Evolutionary conservation across 2,797 vertebrate species (phyloP).

Genomic region (Acipenser ruthenus): DNA sequence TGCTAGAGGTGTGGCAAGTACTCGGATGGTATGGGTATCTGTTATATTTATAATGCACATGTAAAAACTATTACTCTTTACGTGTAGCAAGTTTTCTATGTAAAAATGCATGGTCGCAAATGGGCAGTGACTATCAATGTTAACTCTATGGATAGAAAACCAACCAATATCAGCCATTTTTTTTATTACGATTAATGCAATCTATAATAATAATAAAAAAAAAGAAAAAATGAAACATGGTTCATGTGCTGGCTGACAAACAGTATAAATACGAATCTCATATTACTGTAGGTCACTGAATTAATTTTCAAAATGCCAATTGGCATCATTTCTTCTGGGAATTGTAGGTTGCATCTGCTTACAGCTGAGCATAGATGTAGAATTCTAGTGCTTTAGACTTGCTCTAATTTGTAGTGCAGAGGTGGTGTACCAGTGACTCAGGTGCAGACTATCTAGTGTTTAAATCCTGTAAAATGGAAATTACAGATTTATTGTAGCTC

Average conservation of each 20-base stretch:
- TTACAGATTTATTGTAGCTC: constrained; percentile 21
- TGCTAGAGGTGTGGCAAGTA: too few species aligned
- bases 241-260: constrained; percentile 44
- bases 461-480: constrained; percentile 31
- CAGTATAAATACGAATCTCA: constrained; percentile 69
- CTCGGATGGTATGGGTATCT: too few species aligned
- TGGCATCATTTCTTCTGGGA: constrained; percentile 71
- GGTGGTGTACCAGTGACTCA: constrained; percentile 26
- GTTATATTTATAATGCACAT: too few species aligned
- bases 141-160: too few species aligned
- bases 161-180: too few species aligned
- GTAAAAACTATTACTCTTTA: too few species aligned
- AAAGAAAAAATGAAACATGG: too few species aligned
- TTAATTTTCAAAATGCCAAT: constrained; percentile 86
- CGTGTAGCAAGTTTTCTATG: too few species aligned
- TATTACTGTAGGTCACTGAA: constrained; percentile 93
- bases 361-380: constrained; percentile 59
- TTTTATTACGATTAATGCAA: too few species aligned
- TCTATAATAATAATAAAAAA: too few species aligned
- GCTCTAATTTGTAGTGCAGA: constrained; percentile 33
- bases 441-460: constrained; percentile 29
- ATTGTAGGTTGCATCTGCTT: constrained; percentile 58
- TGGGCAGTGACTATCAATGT: too few species aligned
- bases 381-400: constrained; percentile 54
- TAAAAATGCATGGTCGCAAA: too few species aligned